A percentile compares a stretch with the other conserved stretches of the same genome.
Conservation (phyloP, 2,888 invertebrate genomes). For the Gari tellinella region DNA sequence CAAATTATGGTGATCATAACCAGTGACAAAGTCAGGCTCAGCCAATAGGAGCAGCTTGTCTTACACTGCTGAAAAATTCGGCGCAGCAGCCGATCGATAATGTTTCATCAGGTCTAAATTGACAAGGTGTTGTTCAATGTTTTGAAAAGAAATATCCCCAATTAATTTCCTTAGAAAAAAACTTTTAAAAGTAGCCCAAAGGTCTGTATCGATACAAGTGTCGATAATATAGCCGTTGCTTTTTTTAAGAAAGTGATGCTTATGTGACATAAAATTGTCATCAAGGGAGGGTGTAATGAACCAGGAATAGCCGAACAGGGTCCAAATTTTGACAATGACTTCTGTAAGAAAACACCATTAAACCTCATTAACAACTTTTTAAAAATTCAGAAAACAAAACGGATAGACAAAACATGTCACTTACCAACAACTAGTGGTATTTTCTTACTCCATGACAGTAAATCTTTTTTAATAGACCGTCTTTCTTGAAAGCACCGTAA, state of each 20-base stretch:
- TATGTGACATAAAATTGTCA: conserved; percentile 1
- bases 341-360: not conserved
- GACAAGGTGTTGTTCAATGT: conserved; percentile 35
- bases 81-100: conserved; percentile 59
- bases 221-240: too few relatives aligned
- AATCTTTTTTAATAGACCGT: conserved; percentile 83
- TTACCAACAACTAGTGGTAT: conserved; percentile 82
- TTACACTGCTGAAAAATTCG: conserved; percentile 50
- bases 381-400: conserved; percentile 10
- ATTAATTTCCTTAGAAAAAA: too few relatives aligned
- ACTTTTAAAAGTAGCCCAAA: not conserved
- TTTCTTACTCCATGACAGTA: conserved; percentile 84
- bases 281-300: conserved; percentile 47
- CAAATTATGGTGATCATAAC: conserved; percentile 65
- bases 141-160: not conserved
- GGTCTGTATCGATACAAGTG: too few relatives aligned
- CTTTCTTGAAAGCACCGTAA: conserved; percentile 82
- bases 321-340: conserved; percentile 78
- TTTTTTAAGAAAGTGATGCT: too few relatives aligned
- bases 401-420: conserved; percentile 50
- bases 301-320: conserved; percentile 62
- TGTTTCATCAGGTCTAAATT: conserved; percentile 41
- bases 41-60: conserved; percentile 40
- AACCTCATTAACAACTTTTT: too few relatives aligned
- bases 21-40: conserved; percentile 49